phyloP scores from a whole-genome alignment of 1,140 invertebrate genomes.

The Zaprionus tsacasi region DNA sequence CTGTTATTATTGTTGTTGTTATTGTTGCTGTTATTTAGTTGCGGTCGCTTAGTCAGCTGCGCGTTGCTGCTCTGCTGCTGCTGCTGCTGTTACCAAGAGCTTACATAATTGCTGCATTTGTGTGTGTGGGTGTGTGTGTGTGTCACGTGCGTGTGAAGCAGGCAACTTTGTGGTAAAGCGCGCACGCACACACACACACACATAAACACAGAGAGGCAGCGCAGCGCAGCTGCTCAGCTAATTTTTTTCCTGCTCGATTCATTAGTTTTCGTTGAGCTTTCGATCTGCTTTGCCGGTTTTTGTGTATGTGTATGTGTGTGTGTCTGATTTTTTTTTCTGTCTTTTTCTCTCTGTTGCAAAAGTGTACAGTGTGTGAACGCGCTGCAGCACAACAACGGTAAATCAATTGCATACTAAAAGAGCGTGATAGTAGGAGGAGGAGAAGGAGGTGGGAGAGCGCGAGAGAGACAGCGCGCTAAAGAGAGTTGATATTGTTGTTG shows the following conservation, averaged over 20 bases:
- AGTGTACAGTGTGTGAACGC: neutral
- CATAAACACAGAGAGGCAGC: too few relatives aligned
- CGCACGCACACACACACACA: conserved; percentile 3
- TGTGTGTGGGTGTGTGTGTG: conserved; percentile 17
- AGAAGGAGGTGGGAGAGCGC: neutral
- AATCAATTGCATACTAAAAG: neutral
- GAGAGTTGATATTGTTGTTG: neutral
- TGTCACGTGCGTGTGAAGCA: conserved; percentile 24
- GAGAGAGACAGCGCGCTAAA: neutral
- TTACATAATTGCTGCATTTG: conserved; percentile 68
- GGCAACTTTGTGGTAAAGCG: neutral
- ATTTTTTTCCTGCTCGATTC: neutral
- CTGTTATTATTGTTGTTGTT: neutral
- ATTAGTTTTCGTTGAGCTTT: conserved; percentile 7
- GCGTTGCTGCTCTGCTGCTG: conserved; percentile 28
- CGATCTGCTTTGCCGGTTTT: conserved; percentile 4
- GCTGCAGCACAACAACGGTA: neutral
- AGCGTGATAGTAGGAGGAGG: neutral
- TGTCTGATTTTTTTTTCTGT: neutral
- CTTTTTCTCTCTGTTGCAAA: neutral
- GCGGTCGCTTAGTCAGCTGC: conserved; percentile 28
- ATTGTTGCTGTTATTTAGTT: conserved; percentile 3
- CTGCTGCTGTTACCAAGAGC: conserved; percentile 20
- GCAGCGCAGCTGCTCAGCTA: conserved; percentile 9
- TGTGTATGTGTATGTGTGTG: neutral